Evolutionary conservation across 2,113 vertebrate genomes (phyloP).

Genomic region (Elephas maximus): DNA sequence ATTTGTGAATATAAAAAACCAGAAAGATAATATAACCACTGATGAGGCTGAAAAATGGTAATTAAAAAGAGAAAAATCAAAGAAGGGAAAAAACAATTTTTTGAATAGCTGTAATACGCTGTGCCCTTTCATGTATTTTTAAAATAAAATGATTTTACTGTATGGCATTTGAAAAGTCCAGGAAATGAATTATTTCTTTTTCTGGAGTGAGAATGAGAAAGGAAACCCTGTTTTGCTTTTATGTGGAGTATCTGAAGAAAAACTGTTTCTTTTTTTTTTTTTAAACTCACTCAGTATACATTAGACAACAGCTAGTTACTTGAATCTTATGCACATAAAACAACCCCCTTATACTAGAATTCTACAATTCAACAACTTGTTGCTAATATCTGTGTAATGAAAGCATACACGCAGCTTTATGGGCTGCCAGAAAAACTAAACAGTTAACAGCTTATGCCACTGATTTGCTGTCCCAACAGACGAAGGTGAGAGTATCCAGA

Average conservation of each 20-base stretch:
- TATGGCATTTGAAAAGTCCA: neutral
- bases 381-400: neutral
- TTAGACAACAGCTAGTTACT: neutral
- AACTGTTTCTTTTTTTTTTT: neutral
- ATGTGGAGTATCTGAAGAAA: neutral
- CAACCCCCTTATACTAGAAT: neutral
- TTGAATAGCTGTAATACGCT: neutral
- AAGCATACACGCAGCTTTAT: neutral
- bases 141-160: constrained; percentile 21
- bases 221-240: neutral
- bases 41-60: neutral
- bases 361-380: neutral
- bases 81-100: neutral
- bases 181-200: neutral
- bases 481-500: neutral
- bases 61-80: constrained; percentile 9
- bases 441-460: neutral
- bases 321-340: neutral
- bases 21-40: neutral
- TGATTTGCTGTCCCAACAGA: neutral
- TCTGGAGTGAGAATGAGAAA: neutral
- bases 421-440: neutral
- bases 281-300: neutral
- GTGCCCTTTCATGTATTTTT: neutral
- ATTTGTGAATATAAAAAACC: neutral